Percentiles rank a stretch among this genome's conserved stretches.
These are phyloP conservation scores for Caranx melampygus DNA, from an alignment of 2,113 vertebrate species.

Conservation along the genomic window DNA sequence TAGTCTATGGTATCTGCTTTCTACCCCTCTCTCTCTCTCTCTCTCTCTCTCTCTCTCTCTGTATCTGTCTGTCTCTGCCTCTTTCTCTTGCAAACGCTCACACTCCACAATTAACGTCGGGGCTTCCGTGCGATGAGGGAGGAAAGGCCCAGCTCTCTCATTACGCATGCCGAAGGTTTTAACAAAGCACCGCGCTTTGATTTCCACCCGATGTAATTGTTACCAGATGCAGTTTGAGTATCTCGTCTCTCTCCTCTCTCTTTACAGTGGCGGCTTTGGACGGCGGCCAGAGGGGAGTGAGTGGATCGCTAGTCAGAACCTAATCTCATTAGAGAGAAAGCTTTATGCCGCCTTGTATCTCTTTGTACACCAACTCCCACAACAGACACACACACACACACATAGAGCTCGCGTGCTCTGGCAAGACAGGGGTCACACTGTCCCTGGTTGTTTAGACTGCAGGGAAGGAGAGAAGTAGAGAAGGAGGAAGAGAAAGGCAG, in stretches of 20 bases:
- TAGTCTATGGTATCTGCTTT: slow-evolving; percentile 36
- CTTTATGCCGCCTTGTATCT: slow-evolving; percentile 78
- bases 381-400: slow-evolving; percentile 24
- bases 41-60: slow-evolving; percentile 8
- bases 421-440: slow-evolving; percentile 49
- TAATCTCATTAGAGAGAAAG: slow-evolving; percentile 85
- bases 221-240: slow-evolving; percentile 84
- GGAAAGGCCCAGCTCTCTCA: slow-evolving; percentile 73
- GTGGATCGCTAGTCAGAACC: slow-evolving; percentile 76
- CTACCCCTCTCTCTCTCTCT: slow-evolving; percentile 24
- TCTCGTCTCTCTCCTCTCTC: slow-evolving; percentile 76
- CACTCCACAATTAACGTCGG: slow-evolving; percentile 73
- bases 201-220: slow-evolving; percentile 82
- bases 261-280: slow-evolving; percentile 78
- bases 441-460: slow-evolving; percentile 72
- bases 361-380: slow-evolving; percentile 70
- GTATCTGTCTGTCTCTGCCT: slow-evolving; percentile 12
- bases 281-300: slow-evolving; percentile 78
- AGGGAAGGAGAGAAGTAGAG: slow-evolving; percentile 30
- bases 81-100: slow-evolving; percentile 32
- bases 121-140: slow-evolving; percentile 69
- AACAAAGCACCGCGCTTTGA: slow-evolving; percentile 80
- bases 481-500: slow-evolving; percentile 45
- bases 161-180: slow-evolving; percentile 76
- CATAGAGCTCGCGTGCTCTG: slow-evolving; percentile 32